These are phyloP conservation scores for Plutella xylostella DNA, from an alignment of 2,888 invertebrate genomes.

Conservation along the genomic window DNA sequence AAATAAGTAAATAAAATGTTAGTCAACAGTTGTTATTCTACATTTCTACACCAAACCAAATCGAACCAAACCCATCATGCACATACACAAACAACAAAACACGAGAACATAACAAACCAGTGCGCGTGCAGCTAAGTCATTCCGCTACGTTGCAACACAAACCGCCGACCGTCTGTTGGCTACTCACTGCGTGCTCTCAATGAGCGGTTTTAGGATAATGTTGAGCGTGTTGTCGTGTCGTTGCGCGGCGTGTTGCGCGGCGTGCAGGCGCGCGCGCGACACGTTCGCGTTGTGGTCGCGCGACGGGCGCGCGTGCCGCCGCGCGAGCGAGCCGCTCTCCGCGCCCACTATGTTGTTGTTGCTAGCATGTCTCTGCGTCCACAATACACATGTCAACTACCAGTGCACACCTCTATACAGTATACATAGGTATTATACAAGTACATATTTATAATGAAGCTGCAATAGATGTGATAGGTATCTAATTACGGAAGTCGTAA, in stretches of 20 bases:
- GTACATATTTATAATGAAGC: constrained; percentile 2
- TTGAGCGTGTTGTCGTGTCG: constrained; percentile 68
- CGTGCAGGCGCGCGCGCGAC: constrained; percentile 53
- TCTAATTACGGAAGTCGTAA: background rate
- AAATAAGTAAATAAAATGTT: no score
- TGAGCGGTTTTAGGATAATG: constrained; percentile 68
- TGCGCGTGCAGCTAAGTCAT: constrained; percentile 57
- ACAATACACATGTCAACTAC: constrained; percentile 56
- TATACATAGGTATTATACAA: constrained; percentile 2
- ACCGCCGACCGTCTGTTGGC: constrained; percentile 32
- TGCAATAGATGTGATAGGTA: background rate
- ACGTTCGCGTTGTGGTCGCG: constrained; percentile 28
- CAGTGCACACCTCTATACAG: constrained; percentile 33
- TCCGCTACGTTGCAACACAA: constrained; percentile 55
- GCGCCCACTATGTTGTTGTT: constrained; percentile 69
- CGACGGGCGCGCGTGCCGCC: constrained; percentile 51
- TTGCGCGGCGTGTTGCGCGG: constrained; percentile 29
- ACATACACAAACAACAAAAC: constrained; percentile 27
- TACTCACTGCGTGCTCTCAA: constrained; percentile 72
- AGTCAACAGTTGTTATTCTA: constrained; percentile 42
- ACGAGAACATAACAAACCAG: constrained; percentile 30
- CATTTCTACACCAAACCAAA: constrained; percentile 22
- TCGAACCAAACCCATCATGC: constrained; percentile 44
- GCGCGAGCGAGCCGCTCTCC: constrained; percentile 62
- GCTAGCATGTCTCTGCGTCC: constrained; percentile 71